Percentiles rank a stretch among this genome's conserved stretches.
Evolutionary conservation across 2,797 vertebrate genomes (phyloP).

Genomic region (Limosa lapponica): DNA sequence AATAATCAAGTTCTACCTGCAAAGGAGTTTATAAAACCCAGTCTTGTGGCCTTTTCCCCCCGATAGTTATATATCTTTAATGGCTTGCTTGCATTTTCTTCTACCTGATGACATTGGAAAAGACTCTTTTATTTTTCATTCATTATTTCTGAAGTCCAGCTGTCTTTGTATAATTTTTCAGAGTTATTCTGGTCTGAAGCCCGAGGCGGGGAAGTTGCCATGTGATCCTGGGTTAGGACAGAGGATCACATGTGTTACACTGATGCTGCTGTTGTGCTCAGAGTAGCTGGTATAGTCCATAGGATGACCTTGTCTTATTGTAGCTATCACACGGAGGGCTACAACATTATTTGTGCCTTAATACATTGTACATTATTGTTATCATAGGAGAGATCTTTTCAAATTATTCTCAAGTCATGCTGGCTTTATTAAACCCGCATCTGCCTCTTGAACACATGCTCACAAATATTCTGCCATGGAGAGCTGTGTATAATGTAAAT

Average conservation of each 20-base stretch:
- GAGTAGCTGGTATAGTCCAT: neutral
- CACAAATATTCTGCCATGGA: neutral
- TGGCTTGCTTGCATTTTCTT: neutral
- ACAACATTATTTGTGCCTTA: neutral
- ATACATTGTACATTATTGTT: neutral
- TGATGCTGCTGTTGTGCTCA: neutral
- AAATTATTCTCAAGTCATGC: neutral
- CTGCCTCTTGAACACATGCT: neutral
- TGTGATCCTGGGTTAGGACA: neutral
- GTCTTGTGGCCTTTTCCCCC: neutral
- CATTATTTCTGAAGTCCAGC: neutral
- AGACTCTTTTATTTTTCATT: neutral
- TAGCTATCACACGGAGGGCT: neutral
- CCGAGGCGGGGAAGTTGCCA: neutral
- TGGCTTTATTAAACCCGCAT: neutral
- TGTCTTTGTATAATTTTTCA: neutral
- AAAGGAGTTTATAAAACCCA: neutral
- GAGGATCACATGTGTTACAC: fast-evolving
- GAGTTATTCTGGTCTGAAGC: neutral
- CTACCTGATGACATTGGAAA: neutral
- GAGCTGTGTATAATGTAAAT: neutral
- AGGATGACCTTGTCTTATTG: neutral
- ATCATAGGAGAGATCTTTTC: neutral
- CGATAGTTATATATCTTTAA: neutral
- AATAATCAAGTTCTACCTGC: neutral